Percentiles rank a stretch among this genome's conserved stretches.
Conservation (phyloP, 1,140 invertebrate genomes). For the Euura lappo region DNA sequence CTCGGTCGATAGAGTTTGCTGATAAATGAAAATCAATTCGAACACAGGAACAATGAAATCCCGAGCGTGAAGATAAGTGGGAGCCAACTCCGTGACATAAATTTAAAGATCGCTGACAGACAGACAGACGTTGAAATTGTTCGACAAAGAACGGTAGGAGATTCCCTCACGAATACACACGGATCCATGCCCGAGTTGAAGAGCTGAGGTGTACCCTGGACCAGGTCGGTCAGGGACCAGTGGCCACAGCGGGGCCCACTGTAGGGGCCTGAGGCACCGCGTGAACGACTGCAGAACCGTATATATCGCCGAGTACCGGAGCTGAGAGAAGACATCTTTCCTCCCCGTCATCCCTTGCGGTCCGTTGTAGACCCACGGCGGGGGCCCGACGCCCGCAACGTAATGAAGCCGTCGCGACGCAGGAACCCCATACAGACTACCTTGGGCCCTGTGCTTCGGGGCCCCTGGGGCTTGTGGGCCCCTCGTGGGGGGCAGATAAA, state of each 20-base stretch:
- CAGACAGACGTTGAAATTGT: neutral
- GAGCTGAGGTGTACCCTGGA: neutral
- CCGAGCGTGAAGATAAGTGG: neutral
- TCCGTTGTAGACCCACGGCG: conserved; percentile 5
- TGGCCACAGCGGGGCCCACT: conserved; percentile 4
- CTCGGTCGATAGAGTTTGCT: no score
- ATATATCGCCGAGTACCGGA: neutral
- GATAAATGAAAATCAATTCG: no score
- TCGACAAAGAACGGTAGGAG: neutral
- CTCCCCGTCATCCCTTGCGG: neutral
- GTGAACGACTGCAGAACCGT: neutral
- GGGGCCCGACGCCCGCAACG: conserved; percentile 16
- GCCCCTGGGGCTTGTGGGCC: conserved; percentile 42
- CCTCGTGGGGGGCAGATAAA: conserved; percentile 51
- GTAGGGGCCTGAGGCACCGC: neutral
- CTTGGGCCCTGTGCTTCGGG: conserved; percentile 24
- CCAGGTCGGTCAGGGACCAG: neutral
- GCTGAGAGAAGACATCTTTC: neutral
- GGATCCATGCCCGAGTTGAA: neutral
- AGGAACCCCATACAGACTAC: conserved; percentile 29
- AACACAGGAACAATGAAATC: no score
- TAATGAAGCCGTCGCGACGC: conserved; percentile 55
- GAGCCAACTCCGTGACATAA: neutral
- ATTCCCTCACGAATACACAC: neutral
- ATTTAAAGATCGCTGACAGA: conserved; percentile 4